A percentile compares a stretch with the other conserved stretches of the same genome.
Evolutionary conservation across 2,888 invertebrate genomes (phyloP).

Genomic region (Apotomis betuletana): DNA sequence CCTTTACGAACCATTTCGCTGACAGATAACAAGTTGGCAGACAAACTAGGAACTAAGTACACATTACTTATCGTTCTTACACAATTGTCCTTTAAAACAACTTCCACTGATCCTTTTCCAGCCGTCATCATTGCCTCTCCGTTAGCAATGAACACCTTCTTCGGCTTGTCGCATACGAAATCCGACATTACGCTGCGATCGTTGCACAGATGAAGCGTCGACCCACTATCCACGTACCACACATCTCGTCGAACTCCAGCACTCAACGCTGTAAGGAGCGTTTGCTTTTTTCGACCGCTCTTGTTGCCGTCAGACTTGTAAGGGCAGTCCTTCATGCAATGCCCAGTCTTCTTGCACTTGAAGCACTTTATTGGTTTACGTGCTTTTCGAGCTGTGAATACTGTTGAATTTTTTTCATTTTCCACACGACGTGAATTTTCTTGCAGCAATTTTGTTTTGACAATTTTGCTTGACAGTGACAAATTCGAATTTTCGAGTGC

Average conservation of each 20-base stretch:
- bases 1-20: not conserved
- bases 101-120: not conserved
- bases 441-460: conserved; percentile 1
- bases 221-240: not conserved
- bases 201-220: not conserved
- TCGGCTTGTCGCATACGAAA: not conserved
- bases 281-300: not conserved
- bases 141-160: not conserved
- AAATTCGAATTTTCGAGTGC: conserved; percentile 42
- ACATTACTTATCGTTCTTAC: not conserved
- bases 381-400: not conserved
- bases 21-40: conserved; percentile 1
- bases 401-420: not conserved
- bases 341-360: not conserved
- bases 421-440: not conserved
- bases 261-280: not conserved
- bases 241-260: not conserved
- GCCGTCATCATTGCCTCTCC: not conserved
- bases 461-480: conserved; percentile 10
- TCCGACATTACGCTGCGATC: not conserved
- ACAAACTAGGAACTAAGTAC: conserved; percentile 17
- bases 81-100: not conserved
- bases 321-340: not conserved
- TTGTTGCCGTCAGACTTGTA: not conserved
- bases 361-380: not conserved